Evolutionary conservation across 2,113 vertebrate genomes (phyloP), one percentile per base, ranked within the genome.

Genomic region (Centropus bengalensis): DNA sequence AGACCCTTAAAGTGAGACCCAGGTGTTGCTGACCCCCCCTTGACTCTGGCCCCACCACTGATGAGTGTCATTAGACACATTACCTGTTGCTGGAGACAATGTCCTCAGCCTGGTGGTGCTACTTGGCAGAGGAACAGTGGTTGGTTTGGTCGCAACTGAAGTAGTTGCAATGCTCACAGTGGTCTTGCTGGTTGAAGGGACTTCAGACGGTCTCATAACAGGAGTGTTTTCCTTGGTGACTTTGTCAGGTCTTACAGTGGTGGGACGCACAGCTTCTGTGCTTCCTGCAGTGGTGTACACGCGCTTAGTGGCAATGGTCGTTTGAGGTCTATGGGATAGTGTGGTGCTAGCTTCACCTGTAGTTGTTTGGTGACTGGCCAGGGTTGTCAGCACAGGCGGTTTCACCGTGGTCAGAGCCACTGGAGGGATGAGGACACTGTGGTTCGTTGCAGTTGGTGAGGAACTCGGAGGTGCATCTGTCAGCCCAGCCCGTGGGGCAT

Each of bases 51-150:
- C 42, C 28, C 28, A 47, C 4, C 45, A 56, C 49, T 45, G 73
- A 28, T 15, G 6, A 70, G 23, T 5, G 3, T 27, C 56, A 7
- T 7, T 33, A 59, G 12, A 45, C 10, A 36, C 2, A 0, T 88
- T 97, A 98, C 98, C 98, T 97, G 96, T 44, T 28, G 82, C 59
- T 24, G 86, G 89, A 70, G 97, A 91, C 0, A 63, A 55, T 0
- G 26, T 56, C 8, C 70, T 78, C 24, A 55, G 44, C n/a, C 88
- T 20, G 0, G 40, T 27, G 0, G 94, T 91, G 81, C 92, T 95
- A 56, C 79, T 91, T 3, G 5, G 4, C 0, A 8, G 77, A 27
- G 67, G 23, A 23, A 45, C 6, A 13, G 92, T 89, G 42, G 96
- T 94, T 75, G 95, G 44, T 54, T 63, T 92, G 63, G 89, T 74